Evolutionary conservation across 2,888 invertebrate genomes (phyloP), one percentile per base, ranked within the genome.

Genomic region (Bursaphelenchus okinawaensis): DNA sequence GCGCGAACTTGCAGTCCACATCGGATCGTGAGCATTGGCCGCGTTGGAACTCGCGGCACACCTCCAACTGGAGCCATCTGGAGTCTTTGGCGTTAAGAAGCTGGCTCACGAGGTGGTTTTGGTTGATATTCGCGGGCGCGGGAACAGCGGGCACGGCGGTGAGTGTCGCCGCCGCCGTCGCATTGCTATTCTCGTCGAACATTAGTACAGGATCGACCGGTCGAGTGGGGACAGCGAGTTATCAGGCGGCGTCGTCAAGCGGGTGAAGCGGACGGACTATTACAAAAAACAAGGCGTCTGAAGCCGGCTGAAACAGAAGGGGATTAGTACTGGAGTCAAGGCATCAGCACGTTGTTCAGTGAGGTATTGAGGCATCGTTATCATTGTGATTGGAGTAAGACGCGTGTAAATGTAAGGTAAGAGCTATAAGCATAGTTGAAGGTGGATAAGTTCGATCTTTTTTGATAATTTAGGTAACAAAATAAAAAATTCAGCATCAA

Each of bases 1-100:
- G 98, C 78, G 98, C 96, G 86, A 96, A 99, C 88, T 98, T 98
- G 90, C 98, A 98, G 87, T 98, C 96, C 24, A 93, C 92, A 87
- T 98, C 96, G 75, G 93, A 91, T 84, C 98, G 89, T 83, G 94
- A 92, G 87, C 98, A 98, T 88, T 96, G 96, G 89, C 94, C 95
- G 86, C 98, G 89, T 88, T 96, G 95, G 87, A 92, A 98, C 88
- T 98, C 98, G 82, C 96, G 90, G 75, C 87, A 93, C 85, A 96
- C 98, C 88, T 98, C 98, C 85, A 98, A 88, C 86, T 98, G 96
- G 83, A 98, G 89, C 98, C 98, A 98, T 85, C 96, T 91, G 82
- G 95, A 95, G 88, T 98, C 98, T 87, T 96, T 98, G 84, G 92
- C 93, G 87, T 92, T 93, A 84, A 93, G 88, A 84, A 93, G 89